Base-by-base conservation (phyloP, 2,888 invertebrate species). In the Trilocha varians region DNA sequence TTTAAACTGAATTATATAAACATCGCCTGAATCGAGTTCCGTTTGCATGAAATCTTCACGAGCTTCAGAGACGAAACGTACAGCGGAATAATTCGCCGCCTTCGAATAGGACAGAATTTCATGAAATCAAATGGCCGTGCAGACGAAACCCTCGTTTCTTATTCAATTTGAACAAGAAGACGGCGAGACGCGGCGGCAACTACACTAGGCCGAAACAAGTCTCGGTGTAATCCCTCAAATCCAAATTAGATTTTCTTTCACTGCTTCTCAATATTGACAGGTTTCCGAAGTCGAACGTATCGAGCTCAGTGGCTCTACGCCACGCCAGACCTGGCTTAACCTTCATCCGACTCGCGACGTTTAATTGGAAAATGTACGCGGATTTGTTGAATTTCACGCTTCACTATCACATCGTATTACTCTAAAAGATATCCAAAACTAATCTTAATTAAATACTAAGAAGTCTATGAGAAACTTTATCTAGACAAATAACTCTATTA, bases 221-320 rank as follows among this genome's bases (percentile, higher is more conserved):
- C 76, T 62, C 68, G 62, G 56, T 64, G 83, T 82, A 83, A 84
- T 84, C 83, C 78, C 69, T 80, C 76, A 83, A 83, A 84, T 84
- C 84, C 82, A 83, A 84, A 84, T 83, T 79, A 83, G 83, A 83
- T 84, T 84, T 83, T 82, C 82, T 79, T 82, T 82, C 80, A 80
- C 59, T 62, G 68, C 67, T 67, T 67, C 69, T 63, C 70, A 76
- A 78, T 75, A 82, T 80, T 83, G 78, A 78, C 72, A 63, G 77
- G 76, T 66, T 74, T 69, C 70, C 63, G 63, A 56, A 47, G 47
- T 49, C 53, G 51, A 47, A 47, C 50, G 45, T 39, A 44, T 46
- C 47, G 47, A 48, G 39, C 38, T 45, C 40, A 32, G 42, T 32
- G 42, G 18, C 40, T 32, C 38, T 42, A 38, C 41, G 39, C 13